Percentiles rank a stretch among this genome's conserved stretches.
phyloP scores from a whole-genome alignment of 2,888 invertebrate genomes.

The Drosophila testacea region DNA sequence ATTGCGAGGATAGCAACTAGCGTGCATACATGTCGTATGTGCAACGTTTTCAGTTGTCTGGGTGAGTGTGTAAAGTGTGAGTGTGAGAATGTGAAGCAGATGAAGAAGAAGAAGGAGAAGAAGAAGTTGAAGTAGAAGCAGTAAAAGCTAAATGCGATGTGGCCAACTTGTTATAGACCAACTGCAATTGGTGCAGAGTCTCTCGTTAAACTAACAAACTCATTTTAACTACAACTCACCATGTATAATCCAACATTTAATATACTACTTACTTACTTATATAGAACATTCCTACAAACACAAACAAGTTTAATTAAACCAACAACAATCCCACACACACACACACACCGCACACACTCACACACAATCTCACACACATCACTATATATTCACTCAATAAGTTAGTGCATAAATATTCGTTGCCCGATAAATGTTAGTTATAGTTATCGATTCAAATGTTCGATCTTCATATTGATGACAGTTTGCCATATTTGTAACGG shows the following conservation, averaged over 20 bases:
- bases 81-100: constrained; percentile 18
- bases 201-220: constrained; percentile 34
- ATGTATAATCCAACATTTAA: constrained; percentile 52
- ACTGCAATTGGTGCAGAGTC: constrained; percentile 53
- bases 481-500: constrained; percentile 76
- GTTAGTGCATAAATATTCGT: constrained; percentile 52
- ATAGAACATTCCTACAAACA: constrained; percentile 19
- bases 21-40: constrained; percentile 78
- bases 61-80: constrained; percentile 34
- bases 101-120: too few species aligned
- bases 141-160: constrained; percentile 36
- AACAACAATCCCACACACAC: constrained; percentile 16
- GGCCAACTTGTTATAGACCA: constrained; percentile 57
- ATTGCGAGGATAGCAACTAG: constrained; percentile 67
- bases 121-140: neutral
- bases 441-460: constrained; percentile 58
- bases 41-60: constrained; percentile 76
- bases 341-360: constrained; percentile 25
- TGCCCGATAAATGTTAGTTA: constrained; percentile 60
- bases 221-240: constrained; percentile 56
- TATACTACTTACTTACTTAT: neutral
- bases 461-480: constrained; percentile 45
- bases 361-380: constrained; percentile 18
- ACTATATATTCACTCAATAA: constrained; percentile 38
- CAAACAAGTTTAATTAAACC: neutral